A percentile compares a stretch with the other conserved stretches of the same genome.
Conservation (phyloP, 1,140 invertebrate species). For the Planococcus citri region DNA sequence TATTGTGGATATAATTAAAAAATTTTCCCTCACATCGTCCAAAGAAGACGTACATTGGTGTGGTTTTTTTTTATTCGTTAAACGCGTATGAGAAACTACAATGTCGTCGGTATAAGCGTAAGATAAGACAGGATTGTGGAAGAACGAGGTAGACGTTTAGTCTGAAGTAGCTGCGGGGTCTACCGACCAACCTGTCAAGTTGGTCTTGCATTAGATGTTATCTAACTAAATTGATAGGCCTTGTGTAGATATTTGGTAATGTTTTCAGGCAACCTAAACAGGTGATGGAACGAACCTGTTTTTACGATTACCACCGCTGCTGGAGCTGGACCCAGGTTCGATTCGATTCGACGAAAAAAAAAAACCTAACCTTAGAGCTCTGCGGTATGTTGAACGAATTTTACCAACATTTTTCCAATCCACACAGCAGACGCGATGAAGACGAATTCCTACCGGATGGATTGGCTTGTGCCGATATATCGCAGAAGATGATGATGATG, state of each 20-base stretch:
- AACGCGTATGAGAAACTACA: not conserved
- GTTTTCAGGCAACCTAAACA: conserved; percentile 20
- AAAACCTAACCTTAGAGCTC: not conserved
- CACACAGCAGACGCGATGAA: not conserved
- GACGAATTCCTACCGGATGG: not conserved
- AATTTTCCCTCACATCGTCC: no score
- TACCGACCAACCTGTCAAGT: conserved; percentile 18
- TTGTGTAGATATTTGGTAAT: conserved; percentile 20
- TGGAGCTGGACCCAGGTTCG: not conserved
- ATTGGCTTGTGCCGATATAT: not conserved
- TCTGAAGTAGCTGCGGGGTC: conserved; percentile 13
- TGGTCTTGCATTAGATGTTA: conserved; percentile 18
- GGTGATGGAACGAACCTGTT: conserved; percentile 19
- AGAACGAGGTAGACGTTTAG: conserved; percentile 11
- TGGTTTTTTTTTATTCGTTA: not conserved
- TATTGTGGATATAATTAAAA: no score
- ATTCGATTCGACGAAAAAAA: no score
- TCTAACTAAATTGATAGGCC: conserved; percentile 20
- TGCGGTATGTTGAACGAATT: not conserved
- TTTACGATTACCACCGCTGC: conserved; percentile 7
- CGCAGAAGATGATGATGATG: no score
- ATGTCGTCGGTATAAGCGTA: not conserved
- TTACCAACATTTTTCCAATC: not conserved
- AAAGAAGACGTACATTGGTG: no score
- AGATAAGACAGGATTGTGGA: conserved; percentile 12